Base-by-base conservation (phyloP, 2,888 invertebrate genomes). In the Phaonia tiefii region DNA sequence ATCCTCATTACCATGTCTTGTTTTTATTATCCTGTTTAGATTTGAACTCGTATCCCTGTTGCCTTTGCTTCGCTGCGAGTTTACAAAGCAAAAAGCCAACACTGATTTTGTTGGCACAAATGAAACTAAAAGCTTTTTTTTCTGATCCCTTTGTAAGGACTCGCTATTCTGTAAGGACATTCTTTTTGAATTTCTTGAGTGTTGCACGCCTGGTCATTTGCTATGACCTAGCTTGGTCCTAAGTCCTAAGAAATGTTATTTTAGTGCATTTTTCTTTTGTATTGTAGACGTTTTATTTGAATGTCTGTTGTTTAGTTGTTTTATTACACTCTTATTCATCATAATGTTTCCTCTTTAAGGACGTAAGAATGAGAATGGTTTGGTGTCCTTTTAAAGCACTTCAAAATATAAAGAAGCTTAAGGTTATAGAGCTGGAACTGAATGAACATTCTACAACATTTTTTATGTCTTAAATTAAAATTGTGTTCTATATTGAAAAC, bases 241-340 rank as follows among this genome's bases (percentile, higher is more conserved):
- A 31, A 31, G 31, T 31, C 31, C 8, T 31, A 31, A 31, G 65
- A 15, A 46, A 46, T 66, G 66, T 60, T 26, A 71, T 54, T 56
- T 51, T 70, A 58, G 39, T 56, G 37, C 15, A n/a, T 70, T 42
- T 60, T 49, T 17, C 31, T 42, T n/a, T 46, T 73, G 22, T 11
- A 8, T n/a, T 70, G 25, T 31, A 31, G n/a, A n/a, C 8, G 31
- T 49, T 60, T 54, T 60, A 58, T 80, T 83, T 85, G 84, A 85
- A 85, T 74, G 75, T 75, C 60, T 58, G 72, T 69, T 78, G 39
- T 71, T 75, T 56, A 51, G 60, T 71, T 83, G 76, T 76, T 83
- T 82, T 83, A 82, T 83, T 80, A 63, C 82, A 82, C 74, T 78
- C 46, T 74, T 76, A 82, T 76, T 79, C 71, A 76, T 79, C 67